Percentiles rank a stretch among this genome's conserved stretches.
Conservation (phyloP, 2,888 invertebrate species). For the Cylindroiulus punctatus region DNA sequence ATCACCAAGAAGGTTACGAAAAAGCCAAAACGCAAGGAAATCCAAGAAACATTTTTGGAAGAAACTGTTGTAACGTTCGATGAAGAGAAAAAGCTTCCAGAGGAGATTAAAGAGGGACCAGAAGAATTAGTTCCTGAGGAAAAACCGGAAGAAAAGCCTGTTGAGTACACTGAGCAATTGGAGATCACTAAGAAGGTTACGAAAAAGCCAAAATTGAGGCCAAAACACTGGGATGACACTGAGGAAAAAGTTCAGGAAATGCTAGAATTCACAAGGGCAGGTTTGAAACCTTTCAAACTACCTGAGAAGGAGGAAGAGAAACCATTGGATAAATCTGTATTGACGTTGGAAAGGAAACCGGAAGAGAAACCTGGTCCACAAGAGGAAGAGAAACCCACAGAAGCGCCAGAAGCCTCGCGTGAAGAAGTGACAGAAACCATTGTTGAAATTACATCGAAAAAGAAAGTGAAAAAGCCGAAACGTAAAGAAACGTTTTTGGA, state of each 20-base stretch:
- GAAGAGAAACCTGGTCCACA: slow-evolving; percentile 12
- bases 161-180: slow-evolving; percentile 63
- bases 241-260: slow-evolving; percentile 44
- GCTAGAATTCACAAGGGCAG: slow-evolving; percentile 41
- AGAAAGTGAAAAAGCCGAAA: slow-evolving; percentile 38
- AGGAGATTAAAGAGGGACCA: slow-evolving; percentile 10
- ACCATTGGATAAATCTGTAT: not conserved
- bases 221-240: slow-evolving; percentile 12
- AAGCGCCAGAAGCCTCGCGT: not conserved
- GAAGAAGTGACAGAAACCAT: slow-evolving; percentile 51
- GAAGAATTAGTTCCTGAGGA: slow-evolving; percentile 47
- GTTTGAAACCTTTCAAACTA: slow-evolving; percentile 54
- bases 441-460: slow-evolving; percentile 37
- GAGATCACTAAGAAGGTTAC: slow-evolving; percentile 31
- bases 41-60: not conserved
- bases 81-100: slow-evolving; percentile 46
- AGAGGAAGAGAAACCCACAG: slow-evolving; percentile 52
- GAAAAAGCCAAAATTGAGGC: not conserved
- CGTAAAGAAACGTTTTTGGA: not conserved
- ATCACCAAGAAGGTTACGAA: slow-evolving; percentile 15
- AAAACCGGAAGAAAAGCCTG: slow-evolving; percentile 63
- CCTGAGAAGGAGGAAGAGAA: slow-evolving; percentile 37
- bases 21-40: not conserved
- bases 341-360: too few relatives aligned
- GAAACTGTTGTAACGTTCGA: slow-evolving; percentile 50